Conservation (phyloP, 2,888 invertebrate genomes). For the Ypsolopha sequella region DNA sequence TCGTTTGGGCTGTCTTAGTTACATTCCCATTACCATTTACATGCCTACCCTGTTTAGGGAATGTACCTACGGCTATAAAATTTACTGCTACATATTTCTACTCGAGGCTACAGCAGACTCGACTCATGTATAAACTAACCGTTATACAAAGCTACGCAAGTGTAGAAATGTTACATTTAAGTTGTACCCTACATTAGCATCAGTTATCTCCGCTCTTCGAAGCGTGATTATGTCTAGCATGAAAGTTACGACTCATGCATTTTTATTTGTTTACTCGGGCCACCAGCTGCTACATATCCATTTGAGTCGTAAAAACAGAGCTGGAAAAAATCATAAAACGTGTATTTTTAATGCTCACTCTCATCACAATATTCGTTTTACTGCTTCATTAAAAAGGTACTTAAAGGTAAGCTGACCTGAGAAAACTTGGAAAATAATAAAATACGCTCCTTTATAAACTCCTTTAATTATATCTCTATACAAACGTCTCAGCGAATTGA, state of each 20-base stretch:
- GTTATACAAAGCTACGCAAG: not conserved
- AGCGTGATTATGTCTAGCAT: slow-evolving; percentile 1
- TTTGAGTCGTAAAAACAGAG: slow-evolving; percentile 50
- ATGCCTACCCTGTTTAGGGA: too few species aligned
- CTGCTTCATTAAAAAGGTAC: slow-evolving; percentile 20
- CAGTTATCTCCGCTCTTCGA: not conserved
- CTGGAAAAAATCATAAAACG: slow-evolving; percentile 43
- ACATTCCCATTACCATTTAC: too few species aligned
- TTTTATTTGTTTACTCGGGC: slow-evolving; percentile 55
- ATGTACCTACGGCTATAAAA: too few species aligned
- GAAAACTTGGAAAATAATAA: slow-evolving; percentile 8
- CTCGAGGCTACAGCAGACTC: too few species aligned
- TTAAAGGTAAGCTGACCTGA: not conserved
- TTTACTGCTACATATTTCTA: too few species aligned
- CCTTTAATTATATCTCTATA: slow-evolving; percentile 64
- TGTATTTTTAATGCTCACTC: slow-evolving; percentile 26
- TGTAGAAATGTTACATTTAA: not conserved
- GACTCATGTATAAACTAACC: not conserved
- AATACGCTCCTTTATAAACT: slow-evolving; percentile 49
- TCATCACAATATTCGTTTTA: slow-evolving; percentile 20
- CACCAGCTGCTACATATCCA: slow-evolving; percentile 51
- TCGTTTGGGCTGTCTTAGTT: too few species aligned
- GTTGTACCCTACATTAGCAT: not conserved
- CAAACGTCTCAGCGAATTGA: slow-evolving; percentile 59
- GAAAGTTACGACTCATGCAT: slow-evolving; percentile 31